These are phyloP conservation scores for Achlya flavicornis DNA, from an alignment of 2,888 invertebrate species.

Conservation along the genomic window DNA sequence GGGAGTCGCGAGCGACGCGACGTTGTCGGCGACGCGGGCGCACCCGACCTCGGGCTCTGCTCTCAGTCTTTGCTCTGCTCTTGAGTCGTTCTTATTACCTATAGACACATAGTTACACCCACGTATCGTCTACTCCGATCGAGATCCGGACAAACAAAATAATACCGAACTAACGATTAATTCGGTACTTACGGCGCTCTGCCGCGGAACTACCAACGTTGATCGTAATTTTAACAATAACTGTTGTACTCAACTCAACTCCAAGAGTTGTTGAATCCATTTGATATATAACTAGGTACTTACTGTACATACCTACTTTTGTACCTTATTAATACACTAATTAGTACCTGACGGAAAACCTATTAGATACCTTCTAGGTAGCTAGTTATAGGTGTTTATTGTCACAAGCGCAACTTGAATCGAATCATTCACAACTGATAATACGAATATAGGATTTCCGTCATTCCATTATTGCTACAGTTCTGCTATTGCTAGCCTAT, in stretches of 20 bases:
- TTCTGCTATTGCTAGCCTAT: constrained; percentile 23
- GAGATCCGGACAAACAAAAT: constrained; percentile 20
- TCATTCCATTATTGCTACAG: no score
- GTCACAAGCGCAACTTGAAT: no score
- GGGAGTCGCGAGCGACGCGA: constrained; percentile 24
- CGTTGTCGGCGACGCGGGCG: constrained; percentile 52
- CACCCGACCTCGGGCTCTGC: constrained; percentile 68
- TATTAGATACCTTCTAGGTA: no score
- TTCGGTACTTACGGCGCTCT: not conserved
- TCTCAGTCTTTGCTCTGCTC: constrained; percentile 73
- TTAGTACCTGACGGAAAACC: not conserved
- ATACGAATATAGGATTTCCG: constrained; percentile 15
- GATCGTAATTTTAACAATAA: not conserved
- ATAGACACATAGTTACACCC: constrained; percentile 20
- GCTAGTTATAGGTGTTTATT: no score
- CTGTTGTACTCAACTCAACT: constrained; percentile 1
- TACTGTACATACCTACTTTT: not conserved
- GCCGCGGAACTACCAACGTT: not conserved
- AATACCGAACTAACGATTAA: constrained; percentile 10
- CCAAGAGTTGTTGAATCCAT: not conserved
- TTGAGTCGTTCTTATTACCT: constrained; percentile 68
- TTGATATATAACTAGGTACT: not conserved
- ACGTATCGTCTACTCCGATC: constrained; percentile 8
- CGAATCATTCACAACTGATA: constrained; percentile 18
- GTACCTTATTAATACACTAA: no score